phyloP scores from a whole-genome alignment of 2,797 vertebrate genomes.

The Buceros bicornis region DNA sequence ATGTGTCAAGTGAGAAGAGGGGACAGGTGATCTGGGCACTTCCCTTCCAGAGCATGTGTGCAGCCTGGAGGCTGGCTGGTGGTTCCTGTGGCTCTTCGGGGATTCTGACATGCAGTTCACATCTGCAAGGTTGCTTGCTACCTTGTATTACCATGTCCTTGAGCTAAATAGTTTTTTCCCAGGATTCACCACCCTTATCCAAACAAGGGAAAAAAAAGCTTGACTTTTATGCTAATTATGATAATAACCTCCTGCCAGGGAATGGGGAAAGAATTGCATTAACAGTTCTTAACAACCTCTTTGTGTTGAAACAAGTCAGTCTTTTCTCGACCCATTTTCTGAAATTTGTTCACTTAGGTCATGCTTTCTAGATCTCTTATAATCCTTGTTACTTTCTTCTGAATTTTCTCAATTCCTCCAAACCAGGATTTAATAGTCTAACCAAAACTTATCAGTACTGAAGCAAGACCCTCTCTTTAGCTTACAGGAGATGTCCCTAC shows the following conservation, averaged over 20 bases:
- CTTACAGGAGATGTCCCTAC: neutral
- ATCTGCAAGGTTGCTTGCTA: neutral
- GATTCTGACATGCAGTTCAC: neutral
- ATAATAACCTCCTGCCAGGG: neutral
- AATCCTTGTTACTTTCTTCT: neutral
- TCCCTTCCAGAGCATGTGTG: neutral
- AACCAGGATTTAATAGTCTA: neutral
- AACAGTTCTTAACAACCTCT: neutral
- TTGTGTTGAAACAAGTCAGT: neutral
- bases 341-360: neutral
- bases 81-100: neutral
- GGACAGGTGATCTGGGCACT: fast-evolving
- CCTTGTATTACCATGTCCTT: neutral
- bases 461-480: neutral
- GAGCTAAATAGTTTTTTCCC: neutral
- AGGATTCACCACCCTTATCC: neutral
- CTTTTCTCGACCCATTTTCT: neutral
- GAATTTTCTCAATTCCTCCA: neutral
- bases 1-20: neutral
- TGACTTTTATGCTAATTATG: neutral
- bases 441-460: neutral
- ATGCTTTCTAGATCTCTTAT: neutral
- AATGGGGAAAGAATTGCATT: neutral
- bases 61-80: neutral
- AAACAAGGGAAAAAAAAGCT: neutral